Evolutionary conservation across 2,797 vertebrate species (phyloP).

Genomic region (Macrochelys suwanniensis): DNA sequence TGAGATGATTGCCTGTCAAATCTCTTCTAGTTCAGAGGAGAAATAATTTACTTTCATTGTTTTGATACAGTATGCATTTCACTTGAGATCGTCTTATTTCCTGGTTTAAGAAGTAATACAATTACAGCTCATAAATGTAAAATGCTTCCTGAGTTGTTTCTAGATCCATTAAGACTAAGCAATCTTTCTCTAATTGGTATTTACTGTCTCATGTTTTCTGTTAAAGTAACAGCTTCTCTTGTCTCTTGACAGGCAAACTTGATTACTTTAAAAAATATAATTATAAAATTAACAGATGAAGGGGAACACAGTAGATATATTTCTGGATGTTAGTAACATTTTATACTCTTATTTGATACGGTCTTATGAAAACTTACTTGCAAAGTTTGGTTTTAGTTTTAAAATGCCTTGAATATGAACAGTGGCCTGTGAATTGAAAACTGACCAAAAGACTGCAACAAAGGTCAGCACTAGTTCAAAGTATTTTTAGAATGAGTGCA

Average conservation of each 20-base stretch:
- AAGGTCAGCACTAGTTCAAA: background rate
- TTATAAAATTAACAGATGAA: background rate
- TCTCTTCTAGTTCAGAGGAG: background rate
- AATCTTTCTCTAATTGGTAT: slow-evolving; percentile 51
- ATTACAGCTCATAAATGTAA: slow-evolving; percentile 40
- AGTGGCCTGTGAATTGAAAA: background rate
- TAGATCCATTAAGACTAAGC: slow-evolving; percentile 38
- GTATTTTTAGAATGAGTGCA: background rate
- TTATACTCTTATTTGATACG: background rate
- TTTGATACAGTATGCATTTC: slow-evolving; percentile 3
- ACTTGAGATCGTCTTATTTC: slow-evolving; percentile 45
- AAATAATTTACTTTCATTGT: slow-evolving; percentile 10
- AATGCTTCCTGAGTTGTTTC: slow-evolving; percentile 18
- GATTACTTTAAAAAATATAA: background rate
- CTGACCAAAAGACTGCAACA: background rate
- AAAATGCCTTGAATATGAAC: background rate
- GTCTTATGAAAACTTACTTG: background rate
- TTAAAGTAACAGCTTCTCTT: background rate
- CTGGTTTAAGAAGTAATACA: slow-evolving; percentile 38
- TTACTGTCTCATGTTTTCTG: slow-evolving; percentile 45
- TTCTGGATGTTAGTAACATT: background rate
- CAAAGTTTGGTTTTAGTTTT: background rate
- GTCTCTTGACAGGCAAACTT: slow-evolving; percentile 1
- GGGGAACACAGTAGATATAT: background rate
- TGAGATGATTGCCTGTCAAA: background rate